Evolutionary conservation across 2,797 vertebrate species (phyloP).

Genomic region (Caiman crocodilus): DNA sequence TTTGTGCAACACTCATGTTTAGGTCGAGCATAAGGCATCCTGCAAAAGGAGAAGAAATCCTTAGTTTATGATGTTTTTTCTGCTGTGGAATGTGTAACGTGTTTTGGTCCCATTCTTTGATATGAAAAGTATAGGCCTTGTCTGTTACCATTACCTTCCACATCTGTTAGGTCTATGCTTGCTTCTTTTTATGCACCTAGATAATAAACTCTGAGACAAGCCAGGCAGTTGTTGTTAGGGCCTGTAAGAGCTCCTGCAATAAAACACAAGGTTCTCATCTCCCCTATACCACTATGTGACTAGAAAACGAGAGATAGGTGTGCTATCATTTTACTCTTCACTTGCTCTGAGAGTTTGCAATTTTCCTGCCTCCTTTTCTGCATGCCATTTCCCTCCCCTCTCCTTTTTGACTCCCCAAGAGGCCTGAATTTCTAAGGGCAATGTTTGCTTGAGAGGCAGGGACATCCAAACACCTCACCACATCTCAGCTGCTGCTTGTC

Average conservation of each 20-base stretch:
- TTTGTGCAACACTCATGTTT: background rate
- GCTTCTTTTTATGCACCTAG: accelerated
- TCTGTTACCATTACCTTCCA: background rate
- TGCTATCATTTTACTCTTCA: background rate
- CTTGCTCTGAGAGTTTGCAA: background rate
- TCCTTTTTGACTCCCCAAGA: background rate
- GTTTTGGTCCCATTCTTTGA: background rate
- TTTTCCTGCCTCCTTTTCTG: accelerated
- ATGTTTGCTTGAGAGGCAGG: background rate
- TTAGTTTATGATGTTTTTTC: background rate
- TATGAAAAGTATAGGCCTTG: accelerated
- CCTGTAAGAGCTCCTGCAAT: background rate
- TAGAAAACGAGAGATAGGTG: background rate
- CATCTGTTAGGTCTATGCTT: accelerated
- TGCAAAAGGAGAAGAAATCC: background rate
- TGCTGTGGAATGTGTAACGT: background rate
- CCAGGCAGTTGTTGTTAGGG: background rate
- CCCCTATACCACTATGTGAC: background rate
- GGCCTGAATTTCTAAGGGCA: background rate
- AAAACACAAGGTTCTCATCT: background rate
- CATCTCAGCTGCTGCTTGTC: background rate
- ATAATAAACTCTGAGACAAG: accelerated
- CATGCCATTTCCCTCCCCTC: background rate
- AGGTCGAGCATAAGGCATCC: background rate
- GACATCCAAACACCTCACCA: accelerated